Base-by-base conservation (phyloP, 2,888 invertebrate species). In the Standfussiana lucernea region DNA sequence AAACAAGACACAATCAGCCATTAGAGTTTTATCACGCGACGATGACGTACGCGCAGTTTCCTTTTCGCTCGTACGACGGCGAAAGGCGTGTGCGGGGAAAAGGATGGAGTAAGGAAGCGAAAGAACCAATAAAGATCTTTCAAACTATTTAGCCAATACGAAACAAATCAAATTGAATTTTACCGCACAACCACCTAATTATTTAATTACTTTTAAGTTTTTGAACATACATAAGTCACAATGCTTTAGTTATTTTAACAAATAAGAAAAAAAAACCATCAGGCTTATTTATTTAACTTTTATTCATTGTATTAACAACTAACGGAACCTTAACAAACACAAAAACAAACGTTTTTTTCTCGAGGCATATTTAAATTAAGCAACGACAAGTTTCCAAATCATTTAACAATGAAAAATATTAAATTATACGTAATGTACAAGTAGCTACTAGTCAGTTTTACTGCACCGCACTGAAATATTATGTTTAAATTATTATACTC, bases 301-400 rank as follows among this genome's bases (percentile, higher is more conserved):
- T 47, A 59, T 10, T 2, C 0, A 15, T 42, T n/a, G 45, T 15
- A 15, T n/a, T n/a, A 53, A 53, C 11, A 13, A 13, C 56, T 59
- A 40, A 15, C 10, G 50, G 21, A 47, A 53, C 68, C 61, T 40
- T 37, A 67, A 67, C 45, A 69, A 56, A 59, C 37, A 53, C 68
- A 61, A 35, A 42, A 67, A 67, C 45, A 69, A 56, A 59, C 37
- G 40, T 53, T 50, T 61, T 61, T 69, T 10, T 72, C 50, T 78
- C 21, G 53, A 66, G 47, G 53, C 72, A 21, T 59, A 74, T 72
- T 77, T 15, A 72, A 72, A 77, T 77, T 72, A 61, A 64, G 67
- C 67, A 67, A 61, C 18, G 5, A 59, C 6, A 42, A 42, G 10
- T 53, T 66, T 56, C 35, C 10, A 68, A 83, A 67, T 47, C 15